Evolutionary conservation across 2,888 invertebrate species (phyloP).

Genomic region (Lasioglossum zephyrum): DNA sequence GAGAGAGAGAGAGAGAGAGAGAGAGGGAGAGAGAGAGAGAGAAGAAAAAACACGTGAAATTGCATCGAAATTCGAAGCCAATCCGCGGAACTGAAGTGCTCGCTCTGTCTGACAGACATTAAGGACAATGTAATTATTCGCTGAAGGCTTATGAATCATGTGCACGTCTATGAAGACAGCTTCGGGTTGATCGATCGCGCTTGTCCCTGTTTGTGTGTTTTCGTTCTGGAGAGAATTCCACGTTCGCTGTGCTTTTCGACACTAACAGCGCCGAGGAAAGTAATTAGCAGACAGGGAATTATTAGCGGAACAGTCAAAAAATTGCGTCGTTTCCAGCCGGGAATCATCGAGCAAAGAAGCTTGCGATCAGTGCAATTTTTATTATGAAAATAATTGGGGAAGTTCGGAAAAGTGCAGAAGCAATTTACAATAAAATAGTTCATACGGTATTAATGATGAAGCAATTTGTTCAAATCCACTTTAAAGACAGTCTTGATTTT

Average conservation of each 20-base stretch:
- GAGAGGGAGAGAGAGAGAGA: neutral
- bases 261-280: neutral
- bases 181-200: neutral
- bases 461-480: too few species aligned
- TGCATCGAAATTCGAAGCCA: constrained; percentile 4
- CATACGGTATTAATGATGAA: too few species aligned
- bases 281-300: neutral
- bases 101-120: neutral
- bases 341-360: neutral
- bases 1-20: too few species aligned
- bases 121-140: neutral
- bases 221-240: neutral
- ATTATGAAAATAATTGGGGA: too few species aligned
- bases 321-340: too few species aligned
- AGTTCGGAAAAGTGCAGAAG: too few species aligned
- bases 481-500: too few species aligned
- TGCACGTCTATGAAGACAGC: neutral
- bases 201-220: neutral
- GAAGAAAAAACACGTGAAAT: neutral
- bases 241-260: neutral
- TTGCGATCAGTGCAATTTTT: too few species aligned
- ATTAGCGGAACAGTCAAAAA: too few species aligned
- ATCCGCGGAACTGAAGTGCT: neutral
- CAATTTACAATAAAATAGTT: too few species aligned
- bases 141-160: neutral